These are phyloP conservation scores for Falcunculus frontatus DNA, from an alignment of 2,113 vertebrate species.

Conservation along the genomic window DNA sequence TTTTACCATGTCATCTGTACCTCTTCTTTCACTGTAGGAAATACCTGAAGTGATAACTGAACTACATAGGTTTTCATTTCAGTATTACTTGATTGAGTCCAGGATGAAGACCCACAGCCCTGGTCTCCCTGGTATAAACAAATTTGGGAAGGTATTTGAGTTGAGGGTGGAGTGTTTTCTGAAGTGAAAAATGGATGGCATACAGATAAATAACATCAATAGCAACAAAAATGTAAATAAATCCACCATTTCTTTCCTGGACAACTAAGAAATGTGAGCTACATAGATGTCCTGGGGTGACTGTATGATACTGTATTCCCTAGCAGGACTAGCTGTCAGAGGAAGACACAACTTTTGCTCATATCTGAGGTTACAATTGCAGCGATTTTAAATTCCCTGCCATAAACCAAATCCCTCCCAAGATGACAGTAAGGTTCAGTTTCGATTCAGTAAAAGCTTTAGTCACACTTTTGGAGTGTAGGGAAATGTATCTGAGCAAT, in stretches of 20 bases:
- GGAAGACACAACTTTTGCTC: background rate
- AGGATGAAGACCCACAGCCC: background rate
- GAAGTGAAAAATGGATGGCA: background rate
- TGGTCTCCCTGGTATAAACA: background rate
- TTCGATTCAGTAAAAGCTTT: background rate
- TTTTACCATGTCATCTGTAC: background rate
- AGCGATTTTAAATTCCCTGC: background rate
- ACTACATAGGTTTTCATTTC: accelerated
- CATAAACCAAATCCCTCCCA: background rate
- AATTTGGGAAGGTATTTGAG: background rate
- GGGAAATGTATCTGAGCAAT: background rate
- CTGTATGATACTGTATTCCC: no score
- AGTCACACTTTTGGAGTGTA: background rate
- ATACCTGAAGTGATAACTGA: background rate
- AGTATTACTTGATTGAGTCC: background rate
- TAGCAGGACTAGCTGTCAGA: accelerated
- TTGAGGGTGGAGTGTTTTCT: background rate
- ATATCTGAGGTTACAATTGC: background rate
- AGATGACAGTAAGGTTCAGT: background rate
- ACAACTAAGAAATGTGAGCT: background rate
- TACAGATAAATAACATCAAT: background rate
- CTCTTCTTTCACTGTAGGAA: background rate
- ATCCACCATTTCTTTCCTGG: background rate
- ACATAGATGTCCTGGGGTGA: background rate
- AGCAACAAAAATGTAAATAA: background rate